Conservation (phyloP, 2,888 invertebrate species). For the Cetonia aurata region DNA sequence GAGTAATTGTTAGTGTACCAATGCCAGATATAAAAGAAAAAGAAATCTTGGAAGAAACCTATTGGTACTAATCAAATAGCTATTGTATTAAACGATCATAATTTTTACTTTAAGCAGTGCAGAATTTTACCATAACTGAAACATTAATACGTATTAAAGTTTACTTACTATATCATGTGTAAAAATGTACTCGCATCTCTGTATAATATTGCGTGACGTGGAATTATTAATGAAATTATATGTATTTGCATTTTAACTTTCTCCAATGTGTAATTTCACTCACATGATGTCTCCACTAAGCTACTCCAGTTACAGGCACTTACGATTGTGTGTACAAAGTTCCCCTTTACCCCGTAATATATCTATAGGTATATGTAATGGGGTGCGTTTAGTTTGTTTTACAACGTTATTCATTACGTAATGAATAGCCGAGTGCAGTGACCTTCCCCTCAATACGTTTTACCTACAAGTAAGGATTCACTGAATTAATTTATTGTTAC, state of each 20-base stretch:
- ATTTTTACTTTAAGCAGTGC: too few species aligned
- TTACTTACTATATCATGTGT: too few species aligned
- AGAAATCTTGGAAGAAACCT: too few species aligned
- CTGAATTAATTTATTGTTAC: slow-evolving; percentile 18
- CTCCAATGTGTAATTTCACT: slow-evolving; percentile 31
- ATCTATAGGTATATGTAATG: background rate
- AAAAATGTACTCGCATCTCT: too few species aligned
- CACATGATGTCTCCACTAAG: background rate
- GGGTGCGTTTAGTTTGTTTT: slow-evolving; percentile 30
- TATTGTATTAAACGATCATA: too few species aligned
- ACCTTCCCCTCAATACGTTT: slow-evolving; percentile 14
- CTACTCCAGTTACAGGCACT: background rate
- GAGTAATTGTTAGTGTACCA: too few species aligned
- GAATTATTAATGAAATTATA: slow-evolving; percentile 22
- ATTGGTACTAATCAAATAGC: too few species aligned
- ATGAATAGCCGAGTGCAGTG: slow-evolving; percentile 26
- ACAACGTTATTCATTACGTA: slow-evolving; percentile 18
- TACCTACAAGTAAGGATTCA: slow-evolving; percentile 22
- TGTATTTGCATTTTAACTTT: slow-evolving; percentile 36
- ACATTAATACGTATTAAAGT: too few species aligned
- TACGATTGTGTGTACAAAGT: background rate
- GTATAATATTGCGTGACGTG: too few species aligned
- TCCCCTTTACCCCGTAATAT: background rate
- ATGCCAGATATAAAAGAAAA: too few species aligned
- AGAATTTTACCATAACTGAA: too few species aligned